phyloP scores from a whole-genome alignment of 2,797 vertebrate genomes.

The Melanotaenia pygmaea region DNA sequence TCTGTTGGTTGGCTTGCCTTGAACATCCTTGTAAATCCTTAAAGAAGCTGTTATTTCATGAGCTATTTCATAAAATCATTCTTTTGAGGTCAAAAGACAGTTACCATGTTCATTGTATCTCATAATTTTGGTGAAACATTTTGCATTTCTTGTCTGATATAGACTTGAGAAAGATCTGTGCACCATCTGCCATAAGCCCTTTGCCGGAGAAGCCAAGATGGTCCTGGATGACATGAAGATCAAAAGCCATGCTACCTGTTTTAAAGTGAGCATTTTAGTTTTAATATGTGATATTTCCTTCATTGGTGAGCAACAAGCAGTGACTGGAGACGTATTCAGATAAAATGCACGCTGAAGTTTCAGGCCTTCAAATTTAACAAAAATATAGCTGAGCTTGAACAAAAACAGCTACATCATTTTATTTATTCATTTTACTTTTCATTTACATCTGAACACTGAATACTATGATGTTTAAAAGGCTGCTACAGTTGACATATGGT shows the following conservation, averaged over 20 bases:
- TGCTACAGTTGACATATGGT: background rate
- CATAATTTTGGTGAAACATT: conserved; percentile 1
- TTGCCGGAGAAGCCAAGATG: conserved; percentile 91
- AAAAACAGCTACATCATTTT: background rate
- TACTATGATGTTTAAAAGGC: background rate
- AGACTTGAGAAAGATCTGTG: conserved; percentile 94
- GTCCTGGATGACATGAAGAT: conserved; percentile 93
- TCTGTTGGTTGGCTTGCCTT: background rate
- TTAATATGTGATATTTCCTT: background rate
- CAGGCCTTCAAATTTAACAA: background rate
- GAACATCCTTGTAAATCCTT: background rate
- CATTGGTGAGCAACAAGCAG: background rate
- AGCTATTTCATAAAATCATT: background rate
- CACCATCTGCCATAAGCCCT: conserved; percentile 89
- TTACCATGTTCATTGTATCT: background rate
- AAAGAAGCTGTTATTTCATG: background rate
- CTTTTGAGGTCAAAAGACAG: background rate
- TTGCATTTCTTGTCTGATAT: background rate
- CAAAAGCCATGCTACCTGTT: conserved; percentile 93
- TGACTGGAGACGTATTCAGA: background rate
- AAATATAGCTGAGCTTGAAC: background rate
- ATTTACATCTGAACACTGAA: background rate
- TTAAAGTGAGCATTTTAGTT: conserved; percentile 86
- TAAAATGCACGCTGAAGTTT: background rate
- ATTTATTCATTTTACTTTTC: background rate